Conservation (phyloP, 92 coral and sea anemone species). For the Montipora capitata region DNA sequence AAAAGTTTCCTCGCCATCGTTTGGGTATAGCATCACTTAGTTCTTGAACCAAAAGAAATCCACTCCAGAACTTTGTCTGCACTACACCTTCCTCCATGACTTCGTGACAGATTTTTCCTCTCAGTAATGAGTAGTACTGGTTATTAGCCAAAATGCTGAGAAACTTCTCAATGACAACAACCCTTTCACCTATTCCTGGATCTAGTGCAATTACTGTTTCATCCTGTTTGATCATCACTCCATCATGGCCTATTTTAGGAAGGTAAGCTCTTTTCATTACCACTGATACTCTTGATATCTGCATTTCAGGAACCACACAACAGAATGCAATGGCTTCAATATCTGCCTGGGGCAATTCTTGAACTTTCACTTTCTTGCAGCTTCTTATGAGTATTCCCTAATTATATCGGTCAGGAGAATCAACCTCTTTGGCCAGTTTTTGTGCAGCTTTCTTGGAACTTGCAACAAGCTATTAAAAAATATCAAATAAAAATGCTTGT, state of each 20-base stretch:
- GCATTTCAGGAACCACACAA: too few species aligned
- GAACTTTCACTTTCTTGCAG: background rate
- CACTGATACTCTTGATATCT: too few species aligned
- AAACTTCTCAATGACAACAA: background rate
- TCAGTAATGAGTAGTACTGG: background rate
- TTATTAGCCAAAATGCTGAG: constrained; percentile 9
- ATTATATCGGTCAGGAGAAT: background rate
- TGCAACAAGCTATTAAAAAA: background rate
- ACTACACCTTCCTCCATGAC: constrained; percentile 19
- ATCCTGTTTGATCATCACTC: background rate
- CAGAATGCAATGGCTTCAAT: background rate
- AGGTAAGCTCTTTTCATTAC: too few species aligned
- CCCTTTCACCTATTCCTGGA: constrained; percentile 3
- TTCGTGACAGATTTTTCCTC: background rate
- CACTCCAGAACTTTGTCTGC: constrained; percentile 17
- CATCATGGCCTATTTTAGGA: background rate
- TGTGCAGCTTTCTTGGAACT: constrained; percentile 3
- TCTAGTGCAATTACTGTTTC: background rate
- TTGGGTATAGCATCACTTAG: background rate
- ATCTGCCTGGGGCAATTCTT: background rate
- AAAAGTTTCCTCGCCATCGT: background rate
- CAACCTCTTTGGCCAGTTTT: constrained; percentile 9
- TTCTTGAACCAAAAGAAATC: background rate
- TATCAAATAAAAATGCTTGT: too few species aligned
- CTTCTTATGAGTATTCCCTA: constrained; percentile 5